Evolutionary conservation across 2,888 invertebrate species (phyloP).

Genomic region (Lepetodrilus schrolli): DNA sequence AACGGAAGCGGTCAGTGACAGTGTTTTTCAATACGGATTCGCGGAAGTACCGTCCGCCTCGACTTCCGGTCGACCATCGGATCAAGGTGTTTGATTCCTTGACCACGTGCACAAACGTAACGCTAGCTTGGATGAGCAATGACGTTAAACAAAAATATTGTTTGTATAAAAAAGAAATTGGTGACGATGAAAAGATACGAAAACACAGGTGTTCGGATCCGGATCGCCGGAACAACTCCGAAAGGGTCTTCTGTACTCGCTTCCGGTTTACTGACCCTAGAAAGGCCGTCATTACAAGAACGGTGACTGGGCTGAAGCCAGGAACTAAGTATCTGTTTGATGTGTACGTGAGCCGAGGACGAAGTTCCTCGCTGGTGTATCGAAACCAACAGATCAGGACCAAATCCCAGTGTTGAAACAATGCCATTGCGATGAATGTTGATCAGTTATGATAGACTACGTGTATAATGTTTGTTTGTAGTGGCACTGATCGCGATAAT

Average conservation of each 20-base stretch:
- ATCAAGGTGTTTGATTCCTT: conserved; percentile 66
- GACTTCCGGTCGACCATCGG: conserved; percentile 62
- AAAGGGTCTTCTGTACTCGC: conserved; percentile 46
- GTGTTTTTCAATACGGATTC: conserved; percentile 49
- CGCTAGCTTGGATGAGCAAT: conserved; percentile 71
- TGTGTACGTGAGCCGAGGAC: conserved; percentile 65
- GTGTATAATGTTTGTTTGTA: background rate
- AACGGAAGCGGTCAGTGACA: conserved; percentile 49
- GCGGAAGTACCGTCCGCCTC: conserved; percentile 60
- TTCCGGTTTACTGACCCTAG: conserved; percentile 41
- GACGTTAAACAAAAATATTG: conserved; percentile 71
- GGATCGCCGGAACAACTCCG: conserved; percentile 41
- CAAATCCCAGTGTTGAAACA: conserved; percentile 43
- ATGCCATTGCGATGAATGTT: background rate
- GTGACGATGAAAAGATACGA: conserved; percentile 33
- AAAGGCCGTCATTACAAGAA: conserved; percentile 61
- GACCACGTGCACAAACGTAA: conserved; percentile 69
- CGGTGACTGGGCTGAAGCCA: conserved; percentile 63
- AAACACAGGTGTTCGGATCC: conserved; percentile 50
- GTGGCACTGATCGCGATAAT: no score
- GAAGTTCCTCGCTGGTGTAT: conserved; percentile 63
- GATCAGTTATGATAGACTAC: background rate
- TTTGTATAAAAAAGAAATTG: conserved; percentile 65
- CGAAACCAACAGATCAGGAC: conserved; percentile 67
- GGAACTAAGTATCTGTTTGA: conserved; percentile 69